These are phyloP conservation scores for Melangyna quadrimaculata DNA, from an alignment of 2,888 invertebrate species.

Conservation along the genomic window DNA sequence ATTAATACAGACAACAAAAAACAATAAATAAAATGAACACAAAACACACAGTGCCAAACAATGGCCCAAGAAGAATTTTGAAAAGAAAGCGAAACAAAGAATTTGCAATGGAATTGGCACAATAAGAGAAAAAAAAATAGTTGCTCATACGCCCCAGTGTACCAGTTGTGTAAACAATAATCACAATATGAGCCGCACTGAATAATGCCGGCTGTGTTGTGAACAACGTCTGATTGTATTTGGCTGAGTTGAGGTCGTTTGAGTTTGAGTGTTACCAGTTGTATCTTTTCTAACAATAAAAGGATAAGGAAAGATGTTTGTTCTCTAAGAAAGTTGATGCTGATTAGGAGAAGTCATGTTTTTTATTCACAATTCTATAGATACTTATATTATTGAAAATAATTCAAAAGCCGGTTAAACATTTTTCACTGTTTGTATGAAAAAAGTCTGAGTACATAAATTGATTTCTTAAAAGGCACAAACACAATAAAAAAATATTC, in stretches of 20 bases:
- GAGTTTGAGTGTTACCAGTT: neutral
- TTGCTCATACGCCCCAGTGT: constrained; percentile 63
- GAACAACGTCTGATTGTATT: constrained; percentile 18
- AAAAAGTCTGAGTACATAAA: too few species aligned
- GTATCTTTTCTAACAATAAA: neutral
- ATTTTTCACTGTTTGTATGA: too few species aligned
- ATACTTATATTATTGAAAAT: too few species aligned
- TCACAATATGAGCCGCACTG: constrained; percentile 38
- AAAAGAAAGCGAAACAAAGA: constrained; percentile 45
- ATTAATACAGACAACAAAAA: constrained; percentile 61
- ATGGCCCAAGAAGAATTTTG: constrained; percentile 37
- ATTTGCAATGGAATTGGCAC: constrained; percentile 43
- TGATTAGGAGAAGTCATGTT: too few species aligned
- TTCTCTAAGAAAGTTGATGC: neutral
- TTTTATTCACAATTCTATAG: too few species aligned
- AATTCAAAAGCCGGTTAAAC: too few species aligned
- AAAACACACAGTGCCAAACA: constrained; percentile 33
- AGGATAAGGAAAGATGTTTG: neutral
- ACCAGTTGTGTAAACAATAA: constrained; percentile 53
- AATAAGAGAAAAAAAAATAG: neutral
- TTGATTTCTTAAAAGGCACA: too few species aligned
- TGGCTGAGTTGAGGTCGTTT: neutral
- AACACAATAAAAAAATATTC: too few species aligned
- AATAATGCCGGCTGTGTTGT: neutral
- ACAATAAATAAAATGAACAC: constrained; percentile 64